phyloP scores from a whole-genome alignment of 64 coral and sea anemone species.

The Orbicella faveolata region DNA sequence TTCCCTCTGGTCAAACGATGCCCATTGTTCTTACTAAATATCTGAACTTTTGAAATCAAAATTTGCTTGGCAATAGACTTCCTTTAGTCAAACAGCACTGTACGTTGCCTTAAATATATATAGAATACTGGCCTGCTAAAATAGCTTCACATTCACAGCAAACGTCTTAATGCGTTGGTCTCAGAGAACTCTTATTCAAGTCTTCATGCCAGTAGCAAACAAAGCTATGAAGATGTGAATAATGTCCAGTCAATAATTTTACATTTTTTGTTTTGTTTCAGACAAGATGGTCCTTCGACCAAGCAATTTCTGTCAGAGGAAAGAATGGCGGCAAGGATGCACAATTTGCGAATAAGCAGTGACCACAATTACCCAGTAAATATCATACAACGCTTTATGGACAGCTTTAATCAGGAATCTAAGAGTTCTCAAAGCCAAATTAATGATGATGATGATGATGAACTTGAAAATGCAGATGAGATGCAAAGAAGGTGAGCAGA shows the following conservation, averaged over 20 bases:
- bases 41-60: too few relatives aligned
- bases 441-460: background rate
- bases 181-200: too few relatives aligned
- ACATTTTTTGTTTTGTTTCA: background rate
- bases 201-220: too few relatives aligned
- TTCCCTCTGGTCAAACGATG: too few relatives aligned
- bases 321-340: constrained; percentile 93
- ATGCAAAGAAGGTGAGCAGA: background rate
- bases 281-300: constrained; percentile 43
- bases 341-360: constrained; percentile 86
- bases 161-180: too few relatives aligned
- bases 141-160: too few relatives aligned
- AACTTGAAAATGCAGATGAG: constrained; percentile 12
- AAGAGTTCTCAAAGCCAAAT: background rate
- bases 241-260: background rate
- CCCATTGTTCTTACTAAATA: too few relatives aligned
- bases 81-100: too few relatives aligned
- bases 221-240: too few relatives aligned
- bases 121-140: too few relatives aligned
- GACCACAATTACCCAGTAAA: constrained; percentile 74
- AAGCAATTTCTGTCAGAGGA: constrained; percentile 86
- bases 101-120: too few relatives aligned
- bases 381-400: constrained; percentile 35
- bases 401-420: background rate
- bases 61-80: too few relatives aligned